Conservation (phyloP, 2,888 invertebrate genomes). For the Oscheius myriophilus region DNA sequence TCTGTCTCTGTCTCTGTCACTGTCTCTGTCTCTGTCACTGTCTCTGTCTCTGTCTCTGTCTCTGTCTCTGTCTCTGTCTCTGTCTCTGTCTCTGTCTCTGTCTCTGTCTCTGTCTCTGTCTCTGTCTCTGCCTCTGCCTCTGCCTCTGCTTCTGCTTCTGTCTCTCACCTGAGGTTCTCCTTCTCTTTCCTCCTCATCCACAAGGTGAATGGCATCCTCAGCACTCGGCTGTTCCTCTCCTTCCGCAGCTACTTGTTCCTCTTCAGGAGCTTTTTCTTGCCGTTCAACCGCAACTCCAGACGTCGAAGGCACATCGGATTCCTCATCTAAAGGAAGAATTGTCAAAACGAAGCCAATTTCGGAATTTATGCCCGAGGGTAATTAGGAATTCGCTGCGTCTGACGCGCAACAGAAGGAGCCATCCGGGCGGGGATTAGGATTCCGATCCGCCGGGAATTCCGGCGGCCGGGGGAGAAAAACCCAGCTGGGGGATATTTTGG, state of each 20-base stretch:
- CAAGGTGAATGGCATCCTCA: neutral
- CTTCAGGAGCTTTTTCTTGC: slow-evolving; percentile 1
- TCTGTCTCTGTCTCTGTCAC: neutral
- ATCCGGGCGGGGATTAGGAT: neutral
- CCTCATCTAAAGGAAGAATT: slow-evolving; percentile 18
- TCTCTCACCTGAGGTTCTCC: neutral
- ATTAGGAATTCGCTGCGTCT: no score
- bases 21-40: no score
- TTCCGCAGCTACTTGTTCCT: neutral
- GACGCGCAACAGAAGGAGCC: neutral
- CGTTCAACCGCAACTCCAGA: neutral
- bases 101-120: no score
- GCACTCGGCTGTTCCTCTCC: neutral
- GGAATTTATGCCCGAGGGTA: no score
- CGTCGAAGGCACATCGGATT: slow-evolving; percentile 22
- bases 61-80: no score
- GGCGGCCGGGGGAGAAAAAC: neutral
- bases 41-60: no score
- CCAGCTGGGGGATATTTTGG: neutral
- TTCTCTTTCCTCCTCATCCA: neutral
- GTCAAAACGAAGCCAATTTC: no score
- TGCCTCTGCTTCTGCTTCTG: no score
- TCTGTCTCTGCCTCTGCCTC: no score
- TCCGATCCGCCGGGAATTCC: neutral
- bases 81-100: no score